Base-by-base conservation (phyloP, 1,140 invertebrate species). In the Drosophila nasuta region DNA sequence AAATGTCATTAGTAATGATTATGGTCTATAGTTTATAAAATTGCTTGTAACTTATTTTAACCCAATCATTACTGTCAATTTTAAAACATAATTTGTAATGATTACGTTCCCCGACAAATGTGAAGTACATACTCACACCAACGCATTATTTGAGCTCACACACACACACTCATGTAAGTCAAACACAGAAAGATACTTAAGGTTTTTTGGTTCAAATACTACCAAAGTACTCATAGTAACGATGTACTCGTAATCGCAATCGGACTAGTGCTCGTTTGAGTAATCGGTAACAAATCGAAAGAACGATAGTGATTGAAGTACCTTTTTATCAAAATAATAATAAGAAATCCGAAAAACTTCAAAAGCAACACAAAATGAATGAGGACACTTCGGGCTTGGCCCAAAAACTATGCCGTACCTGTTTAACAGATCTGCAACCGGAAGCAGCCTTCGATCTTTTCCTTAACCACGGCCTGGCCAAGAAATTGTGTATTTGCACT, bases 401-500 rank as follows among this genome's bases (percentile, higher is more conserved):
- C 3, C 70, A 92, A 35, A 63, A 82, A 51, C 59, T 91, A 49
- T 92, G 91, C 38, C 91, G 91, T 48, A 92, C 80, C 43, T 92
- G 91, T 30, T 68, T 92, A 28, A 71, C 78, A 13, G 56, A 66
- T 13, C 38, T 92, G 54, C 59, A 92, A 33, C 59, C 79, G 35
- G 54, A 69, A 52, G 68, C 56, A 45, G 65, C 70, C 5, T 90
- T 85, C 68, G 85, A 90, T 49, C 46, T 92, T 17, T 92, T 92
- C 59, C 35, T 74, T 56, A 62, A 91, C 7, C 91, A 87, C 1
- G 91, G 88, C 1, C 67, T 92, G 71, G 79, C 87, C 17, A 91
- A 91, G 45, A 92, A 91, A 63, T 69, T 92, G 2, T 82, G 77
- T 66, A 75, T 83, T 35, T 92, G 91, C 72, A 91, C 91, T 11